Conservation (phyloP, 2,113 vertebrate species). For the Platichthys flesus region DNA sequence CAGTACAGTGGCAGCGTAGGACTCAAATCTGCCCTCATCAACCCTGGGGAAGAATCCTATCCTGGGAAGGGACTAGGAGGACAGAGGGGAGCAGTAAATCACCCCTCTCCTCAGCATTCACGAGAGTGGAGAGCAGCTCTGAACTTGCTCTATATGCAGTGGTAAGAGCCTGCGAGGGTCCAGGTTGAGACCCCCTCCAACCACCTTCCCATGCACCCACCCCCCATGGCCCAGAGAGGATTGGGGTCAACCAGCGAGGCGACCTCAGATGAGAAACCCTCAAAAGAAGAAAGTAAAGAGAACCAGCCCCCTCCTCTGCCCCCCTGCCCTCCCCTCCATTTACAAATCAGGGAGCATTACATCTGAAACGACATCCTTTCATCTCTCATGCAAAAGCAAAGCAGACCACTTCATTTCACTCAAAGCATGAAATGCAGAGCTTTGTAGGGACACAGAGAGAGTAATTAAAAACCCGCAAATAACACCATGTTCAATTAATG, state of each 20-base stretch:
- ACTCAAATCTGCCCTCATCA: slow-evolving; percentile 40
- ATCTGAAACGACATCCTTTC: slow-evolving; percentile 47
- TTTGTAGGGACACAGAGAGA: slow-evolving; percentile 8
- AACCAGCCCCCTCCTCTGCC: slow-evolving; percentile 1
- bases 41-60: slow-evolving; percentile 50
- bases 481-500: slow-evolving; percentile 65
- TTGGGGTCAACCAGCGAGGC: slow-evolving; percentile 66
- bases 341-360: slow-evolving; percentile 58
- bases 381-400: slow-evolving; percentile 35
- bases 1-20: not conserved
- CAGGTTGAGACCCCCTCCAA: slow-evolving; percentile 23
- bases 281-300: slow-evolving; percentile 58
- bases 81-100: slow-evolving; percentile 55
- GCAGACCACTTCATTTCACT: slow-evolving; percentile 34
- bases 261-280: slow-evolving; percentile 61
- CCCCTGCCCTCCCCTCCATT: slow-evolving; percentile 11
- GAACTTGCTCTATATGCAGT: slow-evolving; percentile 55
- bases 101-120: slow-evolving; percentile 44
- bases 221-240: not conserved
- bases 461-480: slow-evolving; percentile 63
- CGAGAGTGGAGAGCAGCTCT: slow-evolving; percentile 46
- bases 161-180: slow-evolving; percentile 42
- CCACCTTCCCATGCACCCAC: not conserved
- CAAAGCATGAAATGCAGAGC: not conserved
- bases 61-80: slow-evolving; percentile 37